Conservation (phyloP, 2,888 invertebrate species). For the Mesorhabditis belari region DNA sequence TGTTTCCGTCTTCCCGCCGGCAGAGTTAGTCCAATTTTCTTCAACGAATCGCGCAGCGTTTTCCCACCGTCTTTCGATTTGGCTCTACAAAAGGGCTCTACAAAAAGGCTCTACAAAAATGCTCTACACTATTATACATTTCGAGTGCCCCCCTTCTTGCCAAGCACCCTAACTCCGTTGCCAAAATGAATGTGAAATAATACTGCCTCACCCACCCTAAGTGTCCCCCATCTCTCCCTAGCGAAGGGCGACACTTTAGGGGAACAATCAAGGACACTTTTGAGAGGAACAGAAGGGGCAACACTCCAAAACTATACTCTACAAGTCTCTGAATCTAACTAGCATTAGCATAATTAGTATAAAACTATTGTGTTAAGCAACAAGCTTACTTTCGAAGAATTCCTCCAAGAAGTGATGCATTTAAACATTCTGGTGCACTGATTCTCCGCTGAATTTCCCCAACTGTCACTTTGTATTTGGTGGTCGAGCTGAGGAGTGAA, state of each 20-base stretch:
- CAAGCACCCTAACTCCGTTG: too few relatives aligned
- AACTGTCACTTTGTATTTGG: slow-evolving; percentile 99
- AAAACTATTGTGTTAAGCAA: too few relatives aligned
- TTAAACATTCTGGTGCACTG: slow-evolving; percentile 95
- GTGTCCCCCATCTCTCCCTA: not conserved
- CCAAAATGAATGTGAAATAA: too few relatives aligned
- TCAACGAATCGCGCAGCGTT: slow-evolving; percentile 87
- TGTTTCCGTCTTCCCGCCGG: slow-evolving; percentile 98
- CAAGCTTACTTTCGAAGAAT: slow-evolving; percentile 77
- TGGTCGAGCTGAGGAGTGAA: slow-evolving; percentile 90
- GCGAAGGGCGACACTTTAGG: too few relatives aligned
- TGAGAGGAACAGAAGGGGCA: too few relatives aligned
- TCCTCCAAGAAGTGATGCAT: slow-evolving; percentile 93
- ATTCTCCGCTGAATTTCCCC: slow-evolving; percentile 86
- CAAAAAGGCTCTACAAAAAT: not conserved
- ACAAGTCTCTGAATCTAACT: too few relatives aligned
- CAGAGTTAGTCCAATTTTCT: slow-evolving; percentile 92
- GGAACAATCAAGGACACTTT: too few relatives aligned
- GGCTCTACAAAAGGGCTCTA: slow-evolving; percentile 67
- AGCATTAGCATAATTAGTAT: too few relatives aligned
- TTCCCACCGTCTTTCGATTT: slow-evolving; percentile 99
- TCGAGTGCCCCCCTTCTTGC: too few relatives aligned
- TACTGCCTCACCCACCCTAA: not conserved
- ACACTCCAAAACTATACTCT: too few relatives aligned
- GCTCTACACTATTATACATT: too few relatives aligned